Percentiles rank a stretch among this genome's conserved stretches.
These are phyloP conservation scores for Mionectes macconnelli DNA, from an alignment of 2,113 vertebrate species.

Conservation along the genomic window DNA sequence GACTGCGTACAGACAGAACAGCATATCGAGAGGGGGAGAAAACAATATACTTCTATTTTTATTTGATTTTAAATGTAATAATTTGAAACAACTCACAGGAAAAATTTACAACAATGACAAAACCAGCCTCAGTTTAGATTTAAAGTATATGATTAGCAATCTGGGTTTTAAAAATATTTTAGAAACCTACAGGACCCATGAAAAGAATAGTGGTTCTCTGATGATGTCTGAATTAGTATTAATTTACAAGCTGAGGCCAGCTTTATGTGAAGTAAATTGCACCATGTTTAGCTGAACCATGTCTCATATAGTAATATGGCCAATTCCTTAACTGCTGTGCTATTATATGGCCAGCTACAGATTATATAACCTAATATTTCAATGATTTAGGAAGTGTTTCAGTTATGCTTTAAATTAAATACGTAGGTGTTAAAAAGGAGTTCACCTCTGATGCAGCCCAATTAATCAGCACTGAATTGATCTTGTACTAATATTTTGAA, in stretches of 20 bases:
- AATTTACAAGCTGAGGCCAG: neutral
- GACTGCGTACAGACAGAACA: neutral
- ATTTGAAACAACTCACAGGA: neutral
- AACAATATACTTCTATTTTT: neutral
- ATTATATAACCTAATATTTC: neutral
- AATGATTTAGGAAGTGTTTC: neutral
- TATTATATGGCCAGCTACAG: neutral
- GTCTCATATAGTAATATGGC: neutral
- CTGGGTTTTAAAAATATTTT: constrained; percentile 30
- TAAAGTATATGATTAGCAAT: neutral
- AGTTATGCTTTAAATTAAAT: constrained; percentile 1
- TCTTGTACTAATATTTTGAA: constrained; percentile 25
- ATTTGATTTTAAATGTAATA: neutral
- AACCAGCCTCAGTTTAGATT: neutral
- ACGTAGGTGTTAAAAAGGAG: neutral
- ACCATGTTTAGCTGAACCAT: neutral
- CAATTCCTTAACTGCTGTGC: neutral
- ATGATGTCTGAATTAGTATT: neutral
- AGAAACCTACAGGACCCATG: constrained; percentile 15
- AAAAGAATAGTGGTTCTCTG: neutral
- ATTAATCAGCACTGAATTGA: constrained; percentile 6
- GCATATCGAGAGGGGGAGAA: neutral
- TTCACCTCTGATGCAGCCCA: neutral
- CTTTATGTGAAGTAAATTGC: neutral
- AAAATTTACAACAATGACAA: neutral